Evolutionary conservation across 2,797 vertebrate genomes (phyloP).

Genomic region (Antrozous pallidus): DNA sequence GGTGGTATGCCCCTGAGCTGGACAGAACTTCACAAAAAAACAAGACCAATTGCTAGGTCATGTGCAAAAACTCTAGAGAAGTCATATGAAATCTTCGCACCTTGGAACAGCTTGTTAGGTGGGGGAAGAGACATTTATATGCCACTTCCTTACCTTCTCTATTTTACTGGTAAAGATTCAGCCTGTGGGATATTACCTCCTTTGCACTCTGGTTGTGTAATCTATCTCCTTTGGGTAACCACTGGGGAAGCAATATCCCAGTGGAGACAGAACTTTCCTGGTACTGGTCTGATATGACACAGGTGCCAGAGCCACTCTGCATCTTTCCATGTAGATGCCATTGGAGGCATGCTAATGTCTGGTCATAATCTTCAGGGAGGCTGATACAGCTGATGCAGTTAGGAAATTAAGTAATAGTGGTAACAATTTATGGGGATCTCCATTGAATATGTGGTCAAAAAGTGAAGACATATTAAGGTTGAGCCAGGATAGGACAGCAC

Average conservation of each 20-base stretch:
- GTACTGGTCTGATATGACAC: background rate
- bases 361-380: background rate
- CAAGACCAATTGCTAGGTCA: background rate
- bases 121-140: background rate
- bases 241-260: background rate
- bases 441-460: background rate
- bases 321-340: background rate
- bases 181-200: background rate
- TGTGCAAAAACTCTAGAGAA: background rate
- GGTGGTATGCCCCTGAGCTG: background rate
- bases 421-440: background rate
- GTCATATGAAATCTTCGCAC: background rate
- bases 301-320: background rate
- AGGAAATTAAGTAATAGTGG: background rate
- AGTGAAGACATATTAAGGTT: background rate
- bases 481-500: background rate
- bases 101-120: background rate
- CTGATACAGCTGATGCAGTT: background rate
- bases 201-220: background rate
- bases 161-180: background rate
- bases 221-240: background rate
- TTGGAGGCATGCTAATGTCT: background rate
- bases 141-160: background rate
- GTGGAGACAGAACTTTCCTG: background rate
- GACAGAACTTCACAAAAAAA: background rate